phyloP scores from a whole-genome alignment of 2,797 vertebrate species.

The Kryptolebias ocellatus region DNA sequence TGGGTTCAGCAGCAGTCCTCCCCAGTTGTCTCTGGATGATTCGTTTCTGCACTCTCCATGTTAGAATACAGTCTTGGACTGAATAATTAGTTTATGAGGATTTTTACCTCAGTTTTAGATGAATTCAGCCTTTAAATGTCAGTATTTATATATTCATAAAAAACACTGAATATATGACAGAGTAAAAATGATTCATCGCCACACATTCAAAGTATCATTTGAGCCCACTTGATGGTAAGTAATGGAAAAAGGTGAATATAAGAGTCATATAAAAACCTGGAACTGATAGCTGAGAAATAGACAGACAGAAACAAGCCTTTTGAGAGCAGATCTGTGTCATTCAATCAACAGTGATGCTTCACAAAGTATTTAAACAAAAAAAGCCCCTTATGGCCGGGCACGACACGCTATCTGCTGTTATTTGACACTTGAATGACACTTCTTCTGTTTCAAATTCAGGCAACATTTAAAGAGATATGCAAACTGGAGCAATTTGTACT shows the following conservation, averaged over 20 bases:
- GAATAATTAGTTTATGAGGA: constrained; percentile 65
- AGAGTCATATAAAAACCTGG: constrained; percentile 40
- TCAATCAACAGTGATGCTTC: constrained; percentile 31
- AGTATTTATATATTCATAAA: constrained; percentile 23
- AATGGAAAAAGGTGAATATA: constrained; percentile 29
- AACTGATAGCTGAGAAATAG: constrained; percentile 5
- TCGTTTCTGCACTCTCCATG: constrained; percentile 43
- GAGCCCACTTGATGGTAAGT: constrained; percentile 18
- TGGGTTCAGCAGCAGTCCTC: constrained; percentile 21
- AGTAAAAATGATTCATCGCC: constrained; percentile 1
- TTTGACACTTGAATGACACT: constrained; percentile 52
- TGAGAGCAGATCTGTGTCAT: constrained; percentile 37
- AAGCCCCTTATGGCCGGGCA: constrained; percentile 40
- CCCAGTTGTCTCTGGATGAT: constrained; percentile 65
- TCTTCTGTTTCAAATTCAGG: constrained; percentile 48
- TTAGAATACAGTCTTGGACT: constrained; percentile 53
- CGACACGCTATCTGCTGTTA: constrained; percentile 59
- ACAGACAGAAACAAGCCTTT: constrained; percentile 15
- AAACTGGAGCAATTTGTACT: constrained; percentile 42
- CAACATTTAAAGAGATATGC: constrained; percentile 41
- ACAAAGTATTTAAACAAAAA: constrained; percentile 58
- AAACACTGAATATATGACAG: constrained; percentile 1
- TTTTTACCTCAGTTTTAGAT: constrained; percentile 32
- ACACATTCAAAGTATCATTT: constrained; percentile 17
- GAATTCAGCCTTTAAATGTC: constrained; percentile 12